Evolutionary conservation across 2,113 vertebrate species (phyloP), one percentile per base, ranked within the genome.

Genomic region (Anseranas semipalmata): DNA sequence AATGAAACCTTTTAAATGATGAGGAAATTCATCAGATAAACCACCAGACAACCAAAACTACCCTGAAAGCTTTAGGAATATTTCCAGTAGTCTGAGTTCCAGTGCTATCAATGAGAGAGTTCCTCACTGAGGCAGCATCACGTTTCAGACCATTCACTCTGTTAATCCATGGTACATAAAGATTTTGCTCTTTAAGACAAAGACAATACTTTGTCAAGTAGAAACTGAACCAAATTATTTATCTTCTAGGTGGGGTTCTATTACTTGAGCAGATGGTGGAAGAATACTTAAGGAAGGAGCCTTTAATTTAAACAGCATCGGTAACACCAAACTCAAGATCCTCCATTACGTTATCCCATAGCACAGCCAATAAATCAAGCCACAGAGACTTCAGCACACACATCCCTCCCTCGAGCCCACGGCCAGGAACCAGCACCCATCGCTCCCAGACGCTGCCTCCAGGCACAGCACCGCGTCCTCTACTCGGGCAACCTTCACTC

Each of bases 261-360:
- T 58, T 87, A 80, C 74, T 85, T 45, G 33, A 35, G 68, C 85
- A 74, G 71, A 91, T 66, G 75, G 63, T 59, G 9, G 55, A 78
- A 52, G 59, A 56, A 82, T 41, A 76, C 53, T 81, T 75, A 50
- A 66, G 48, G 32, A 84, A 77, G 55, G 6, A 81, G 27, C 20
- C 45, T 75, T 87, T 72, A 30, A 81, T 50, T 87, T 82, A 82
- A 96, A 91, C 17, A 87, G 85, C 85, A 82, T 37, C 77, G 87
- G 56, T 17, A 72, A 53, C 1, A 68, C 15, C 20, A 3, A 72
- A 83, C 43, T 85, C 39, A 3, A 62, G 66, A 76, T 43, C 39
- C 35, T 79, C 39, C 37, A 15, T 37, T 13, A 81, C 4, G 16
- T 55, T 43, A 55, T 2, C 7, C 14, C 14, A 15, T 27, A 85